phyloP scores from a whole-genome alignment of 2,113 vertebrate species.

The Phasianus colchicus region DNA sequence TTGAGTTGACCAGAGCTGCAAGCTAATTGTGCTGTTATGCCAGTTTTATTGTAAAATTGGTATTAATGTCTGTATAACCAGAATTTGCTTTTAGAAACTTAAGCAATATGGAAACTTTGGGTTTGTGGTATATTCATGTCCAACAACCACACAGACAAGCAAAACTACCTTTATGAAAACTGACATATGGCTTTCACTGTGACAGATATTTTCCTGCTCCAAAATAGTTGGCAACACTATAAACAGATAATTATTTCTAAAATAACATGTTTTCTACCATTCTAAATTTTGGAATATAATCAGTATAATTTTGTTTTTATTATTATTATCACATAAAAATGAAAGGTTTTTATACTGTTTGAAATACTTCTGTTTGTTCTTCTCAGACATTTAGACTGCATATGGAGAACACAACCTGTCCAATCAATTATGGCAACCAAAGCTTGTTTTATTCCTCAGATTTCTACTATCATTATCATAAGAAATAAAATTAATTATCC shows the following conservation, averaged over 20 bases:
- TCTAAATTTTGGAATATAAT: not conserved
- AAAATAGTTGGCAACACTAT: not conserved
- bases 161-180: constrained; percentile 17
- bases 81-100: constrained; percentile 37
- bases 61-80: not conserved
- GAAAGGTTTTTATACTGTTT: not conserved
- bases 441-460: not conserved
- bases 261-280: not conserved
- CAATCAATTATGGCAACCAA: not conserved
- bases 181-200: not conserved
- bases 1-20: not conserved
- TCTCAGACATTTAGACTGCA: not conserved
- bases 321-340: not conserved
- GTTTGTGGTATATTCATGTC: not conserved
- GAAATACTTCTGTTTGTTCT: not conserved
- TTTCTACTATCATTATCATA: not conserved
- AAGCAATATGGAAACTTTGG: constrained; percentile 18
- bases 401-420: not conserved
- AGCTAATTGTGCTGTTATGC: not conserved
- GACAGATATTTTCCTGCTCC: not conserved
- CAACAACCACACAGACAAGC: not conserved
- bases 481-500: not conserved
- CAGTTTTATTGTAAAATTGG: not conserved
- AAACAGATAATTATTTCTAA: constrained; percentile 2
- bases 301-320: not conserved